Base-by-base conservation (phyloP, 2,888 invertebrate species). In the Conistra vaccinii region DNA sequence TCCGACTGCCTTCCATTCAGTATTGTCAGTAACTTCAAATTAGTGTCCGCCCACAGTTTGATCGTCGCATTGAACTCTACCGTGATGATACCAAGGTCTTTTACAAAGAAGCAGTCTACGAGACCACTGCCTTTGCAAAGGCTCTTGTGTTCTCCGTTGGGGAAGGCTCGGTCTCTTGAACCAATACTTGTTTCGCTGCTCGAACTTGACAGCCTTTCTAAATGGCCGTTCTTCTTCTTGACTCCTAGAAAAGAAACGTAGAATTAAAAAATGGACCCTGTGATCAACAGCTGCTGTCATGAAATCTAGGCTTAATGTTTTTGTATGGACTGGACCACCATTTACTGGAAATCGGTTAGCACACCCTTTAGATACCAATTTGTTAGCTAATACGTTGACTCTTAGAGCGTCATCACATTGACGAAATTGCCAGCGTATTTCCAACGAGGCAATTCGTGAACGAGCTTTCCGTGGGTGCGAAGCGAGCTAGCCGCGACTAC, bases 21-120 rank as follows among this genome's bases (percentile, higher is more conserved):
- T 55, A 96, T 93, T 45, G 91, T 90, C 0, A 88, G 81, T 3
- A 96, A 61, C 61, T 94, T 92, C 61, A 95, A 73, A 7, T 91
- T 88, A 12, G 87, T 86, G 62, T 92, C 90, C 6, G 42, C 42
- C 96, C 96, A 96, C 7, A 96, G 88, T 73, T 96, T 96, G 3
- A 96, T 92, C 0, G 92, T 93, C 0, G 94, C 95, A 69, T 95
- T 96, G 20, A 89, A 90, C 69, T 96, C 95, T 0, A 96, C 92
- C 0, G 95, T 95, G 5, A 96, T 86, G 2, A 96, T 88, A 0
- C 95, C 95, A 1, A 91, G 71, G 23, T 92, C 92, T 14, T 83
- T 82, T 0, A 95, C 69, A 91, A 93, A 94, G 87, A 94, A 96
- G 72, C 95, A 95, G 32, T 94, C 93, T 0, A 96, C 92, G 0